Conservation (phyloP, 2,888 invertebrate species). For the Stenichneumon culpator region DNA sequence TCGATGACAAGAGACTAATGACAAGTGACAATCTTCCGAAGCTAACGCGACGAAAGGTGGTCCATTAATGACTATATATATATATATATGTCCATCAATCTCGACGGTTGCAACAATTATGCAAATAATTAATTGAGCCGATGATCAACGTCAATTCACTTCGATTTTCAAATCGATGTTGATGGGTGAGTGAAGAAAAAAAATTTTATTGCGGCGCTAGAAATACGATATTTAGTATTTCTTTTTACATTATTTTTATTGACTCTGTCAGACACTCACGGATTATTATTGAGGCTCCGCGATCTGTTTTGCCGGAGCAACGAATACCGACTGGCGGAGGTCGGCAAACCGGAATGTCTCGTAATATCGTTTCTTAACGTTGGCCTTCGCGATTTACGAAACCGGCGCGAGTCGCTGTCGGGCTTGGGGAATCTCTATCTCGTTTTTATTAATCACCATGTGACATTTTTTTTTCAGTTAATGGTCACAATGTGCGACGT, state of each 20-base stretch:
- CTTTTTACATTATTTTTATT: background rate
- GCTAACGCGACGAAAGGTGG: background rate
- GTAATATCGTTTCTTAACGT: background rate
- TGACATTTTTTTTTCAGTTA: background rate
- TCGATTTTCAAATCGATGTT: background rate
- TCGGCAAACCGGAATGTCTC: conserved; percentile 13
- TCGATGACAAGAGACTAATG: background rate
- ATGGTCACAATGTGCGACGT: background rate
- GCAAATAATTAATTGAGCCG: background rate
- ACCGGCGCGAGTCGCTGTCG: conserved; percentile 6
- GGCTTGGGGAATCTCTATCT: background rate
- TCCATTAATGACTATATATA: background rate
- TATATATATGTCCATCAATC: no score
- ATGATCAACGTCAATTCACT: background rate
- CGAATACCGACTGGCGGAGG: conserved; percentile 20
- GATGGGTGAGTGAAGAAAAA: background rate
- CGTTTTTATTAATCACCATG: background rate
- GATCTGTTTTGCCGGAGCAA: conserved; percentile 25
- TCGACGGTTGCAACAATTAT: background rate
- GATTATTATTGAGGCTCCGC: background rate
- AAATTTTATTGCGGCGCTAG: background rate
- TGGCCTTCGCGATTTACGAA: conserved; percentile 20
- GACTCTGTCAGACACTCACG: background rate
- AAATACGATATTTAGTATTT: background rate
- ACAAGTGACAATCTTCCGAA: background rate